A percentile compares a stretch with the other conserved stretches of the same genome.
phyloP scores from a whole-genome alignment of 2,113 vertebrate species.

The Hipposideros armiger region DNA sequence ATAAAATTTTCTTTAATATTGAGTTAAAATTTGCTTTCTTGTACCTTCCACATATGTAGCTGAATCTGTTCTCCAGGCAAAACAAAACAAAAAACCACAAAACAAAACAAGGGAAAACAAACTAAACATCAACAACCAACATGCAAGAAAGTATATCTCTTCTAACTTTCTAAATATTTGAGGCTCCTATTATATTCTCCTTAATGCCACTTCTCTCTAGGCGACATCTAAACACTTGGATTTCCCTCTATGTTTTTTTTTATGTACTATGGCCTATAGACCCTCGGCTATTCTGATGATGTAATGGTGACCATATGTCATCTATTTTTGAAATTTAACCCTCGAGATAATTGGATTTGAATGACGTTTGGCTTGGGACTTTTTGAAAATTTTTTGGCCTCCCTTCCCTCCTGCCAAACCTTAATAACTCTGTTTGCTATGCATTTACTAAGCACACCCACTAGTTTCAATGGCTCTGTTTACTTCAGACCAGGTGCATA shows the following conservation, averaged over 20 bases:
- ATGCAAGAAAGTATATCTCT: neutral
- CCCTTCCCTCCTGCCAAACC: no score
- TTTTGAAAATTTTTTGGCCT: no score
- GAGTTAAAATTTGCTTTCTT: constrained; percentile 52
- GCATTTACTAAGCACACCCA: no score
- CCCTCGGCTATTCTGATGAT: neutral
- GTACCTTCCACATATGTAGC: neutral
- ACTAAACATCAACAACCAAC: neutral
- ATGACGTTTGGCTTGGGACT: no score
- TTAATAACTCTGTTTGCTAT: no score
- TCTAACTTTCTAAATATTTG: constrained; percentile 38
- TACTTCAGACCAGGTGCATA: no score
- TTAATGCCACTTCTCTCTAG: neutral
- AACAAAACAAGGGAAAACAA: neutral
- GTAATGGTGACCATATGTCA: no score
- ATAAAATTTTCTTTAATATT: constrained; percentile 51
- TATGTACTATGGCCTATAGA: neutral
- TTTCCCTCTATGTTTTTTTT: neutral
- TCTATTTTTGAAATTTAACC: no score
- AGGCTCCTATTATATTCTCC: neutral
- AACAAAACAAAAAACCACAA: neutral
- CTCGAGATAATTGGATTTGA: no score
- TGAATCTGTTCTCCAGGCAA: constrained; percentile 5
- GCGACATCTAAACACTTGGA: neutral
- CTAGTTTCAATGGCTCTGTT: no score